These are phyloP conservation scores for Cryptoleucopteryx plumbea DNA, from an alignment of 2,113 vertebrate species.

Conservation along the genomic window DNA sequence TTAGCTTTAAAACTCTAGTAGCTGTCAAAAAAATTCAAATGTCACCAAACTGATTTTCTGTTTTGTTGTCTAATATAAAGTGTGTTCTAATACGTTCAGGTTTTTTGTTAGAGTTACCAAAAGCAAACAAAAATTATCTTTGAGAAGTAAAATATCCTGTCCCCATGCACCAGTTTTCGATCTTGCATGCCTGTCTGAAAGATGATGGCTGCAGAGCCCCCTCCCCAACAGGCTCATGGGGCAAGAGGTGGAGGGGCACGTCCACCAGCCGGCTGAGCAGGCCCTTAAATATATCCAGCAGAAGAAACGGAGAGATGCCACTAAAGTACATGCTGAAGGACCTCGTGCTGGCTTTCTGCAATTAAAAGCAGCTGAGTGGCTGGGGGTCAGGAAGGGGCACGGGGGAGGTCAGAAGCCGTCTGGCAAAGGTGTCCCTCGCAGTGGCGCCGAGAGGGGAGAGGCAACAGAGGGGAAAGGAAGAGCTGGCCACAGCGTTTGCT, in stretches of 20 bases:
- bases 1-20: not conserved
- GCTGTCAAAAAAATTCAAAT: conserved; percentile 20
- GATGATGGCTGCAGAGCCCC: conserved; percentile 77
- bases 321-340: conserved; percentile 69
- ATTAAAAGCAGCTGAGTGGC: conserved; percentile 66
- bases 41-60: not conserved
- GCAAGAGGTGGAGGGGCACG: conserved; percentile 67
- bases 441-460: not conserved
- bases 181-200: not conserved
- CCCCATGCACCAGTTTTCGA: not conserved
- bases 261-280: conserved; percentile 70
- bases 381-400: conserved; percentile 4
- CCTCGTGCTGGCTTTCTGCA: not conserved
- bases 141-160: not conserved
- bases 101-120: not conserved
- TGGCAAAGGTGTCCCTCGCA: not conserved
- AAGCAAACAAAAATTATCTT: not conserved
- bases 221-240: conserved; percentile 70
- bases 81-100: not conserved
- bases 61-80: not conserved
- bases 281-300: conserved; percentile 72
- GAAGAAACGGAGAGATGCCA: conserved; percentile 77
- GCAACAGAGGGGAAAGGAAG: not conserved
- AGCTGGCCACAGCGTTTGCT: conserved; percentile 8
- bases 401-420: not conserved